phyloP scores from a whole-genome alignment of 92 coral and sea anemone genomes.

The Zoanthus sociatus region DNA sequence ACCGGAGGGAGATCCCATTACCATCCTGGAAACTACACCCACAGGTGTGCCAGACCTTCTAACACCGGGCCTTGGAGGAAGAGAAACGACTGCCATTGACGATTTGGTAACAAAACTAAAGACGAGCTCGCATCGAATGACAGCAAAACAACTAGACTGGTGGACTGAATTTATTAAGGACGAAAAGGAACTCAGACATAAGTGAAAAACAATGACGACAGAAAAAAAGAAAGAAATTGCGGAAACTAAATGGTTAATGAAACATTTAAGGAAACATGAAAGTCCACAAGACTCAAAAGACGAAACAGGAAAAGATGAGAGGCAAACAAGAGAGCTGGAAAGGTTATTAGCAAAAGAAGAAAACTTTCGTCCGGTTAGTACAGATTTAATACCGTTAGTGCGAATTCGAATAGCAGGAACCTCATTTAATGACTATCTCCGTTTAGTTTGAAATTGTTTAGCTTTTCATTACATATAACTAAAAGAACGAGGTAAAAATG shows the following conservation, averaged over 20 bases:
- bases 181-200: neutral
- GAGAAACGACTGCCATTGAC: neutral
- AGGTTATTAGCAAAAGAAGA: neutral
- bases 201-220: neutral
- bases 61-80: neutral
- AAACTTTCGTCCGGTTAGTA: neutral
- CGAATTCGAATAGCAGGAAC: neutral
- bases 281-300: neutral
- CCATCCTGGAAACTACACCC: neutral
- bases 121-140: neutral
- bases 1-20: slow-evolving; percentile 16
- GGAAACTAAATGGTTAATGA: neutral
- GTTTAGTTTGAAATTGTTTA: neutral
- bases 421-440: neutral
- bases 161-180: neutral
- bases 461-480: neutral
- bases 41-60: neutral
- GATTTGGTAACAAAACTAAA: neutral
- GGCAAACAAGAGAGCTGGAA: neutral
- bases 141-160: neutral
- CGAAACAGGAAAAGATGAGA: neutral
- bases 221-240: neutral
- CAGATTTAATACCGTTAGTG: neutral
- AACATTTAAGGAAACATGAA: neutral
- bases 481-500: neutral